Evolutionary conservation across 2,113 vertebrate genomes (phyloP), one percentile per base, ranked within the genome.

Genomic region (Mixornis gularis): DNA sequence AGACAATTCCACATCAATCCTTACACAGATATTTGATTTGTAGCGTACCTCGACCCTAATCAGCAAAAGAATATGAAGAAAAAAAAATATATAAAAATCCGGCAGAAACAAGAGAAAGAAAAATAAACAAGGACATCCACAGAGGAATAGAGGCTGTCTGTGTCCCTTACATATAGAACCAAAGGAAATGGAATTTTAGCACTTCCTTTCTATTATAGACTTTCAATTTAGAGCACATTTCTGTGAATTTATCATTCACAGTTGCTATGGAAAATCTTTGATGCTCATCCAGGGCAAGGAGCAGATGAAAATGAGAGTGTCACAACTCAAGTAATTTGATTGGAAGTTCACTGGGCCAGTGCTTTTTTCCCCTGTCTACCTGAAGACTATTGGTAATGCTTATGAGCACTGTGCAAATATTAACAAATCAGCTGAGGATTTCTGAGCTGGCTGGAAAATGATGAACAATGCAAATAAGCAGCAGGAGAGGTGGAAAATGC

Each of bases 381-480:
- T 80, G 77, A 91, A 86, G 51, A 69, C 52, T 65, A 56, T 40
- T 1, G 0, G 63, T 74, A 94, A 74, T 77, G 52, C 60, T 87
- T 90, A 74, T 55, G 63, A 81, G 78, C 72, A 72, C 22, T 58
- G 38, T 48, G 66, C 48, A 95, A 93, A 95, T 94, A 88, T 78
- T 91, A 95, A 70, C 51, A 87, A 94, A 93, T 87, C 95, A 95
- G 20, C 70, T 78, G 82, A 93, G 79, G 64, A 81, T 94, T 95
- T 65, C 87, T 93, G 44, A 90, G 70, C 63, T 92, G 64, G 18
- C 63, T 85, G 40, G 70, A 93, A 96, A 95, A 94, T 87, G 41
- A 93, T 15, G 30, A 91, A 89, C 90, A 93, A 92, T 87, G 90
- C 84, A 96, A 96, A 96, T 90, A 96, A 95, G 86, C 94, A 96